Base-by-base conservation (phyloP, 92 coral and sea anemone species). In the Zoanthus gigantus region DNA sequence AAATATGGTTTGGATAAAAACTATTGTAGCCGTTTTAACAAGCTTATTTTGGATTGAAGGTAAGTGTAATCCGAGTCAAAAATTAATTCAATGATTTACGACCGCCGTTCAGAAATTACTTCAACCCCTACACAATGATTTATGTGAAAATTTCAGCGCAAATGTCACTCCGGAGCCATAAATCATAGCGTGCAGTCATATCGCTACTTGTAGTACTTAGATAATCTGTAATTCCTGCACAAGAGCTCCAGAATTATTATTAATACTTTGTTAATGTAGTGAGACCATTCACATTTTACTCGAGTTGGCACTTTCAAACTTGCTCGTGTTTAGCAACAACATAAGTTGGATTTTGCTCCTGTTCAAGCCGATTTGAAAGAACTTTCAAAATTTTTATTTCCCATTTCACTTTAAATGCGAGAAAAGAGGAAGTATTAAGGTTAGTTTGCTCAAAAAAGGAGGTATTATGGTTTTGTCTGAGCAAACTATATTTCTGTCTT, bases 251-350 rank as follows among this genome's bases (percentile, higher is more conserved):
- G 45, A 81, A 66, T 73, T 81, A 74, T 81, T 75, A 81, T 81
- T 65, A 81, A 81, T 81, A 81, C 85, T 81, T 69, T 65, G 85
- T 69, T 81, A 81, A 81, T 45, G 85, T 74, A 81, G 85, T 81
- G 85, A 81, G 85, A 81, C 75, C 76, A 66, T 81, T 81, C 63
- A 81, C 85, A 81, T 76, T 81, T 81, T 3, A 9, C 32, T 4
- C 23, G 28, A 79, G 53, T 17, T 61, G 45, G 66, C 75, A 69
- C 74, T 48, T 50, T 30, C 56, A 7, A 66, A 47, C 54, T 37
- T 42, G 48, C 16, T 32, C 18, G 14, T 60, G 68, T 48, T 13
- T 60, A 57, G 5, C 17, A 42, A 37, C 72, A 0, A 30, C n/a
- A 61, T 52, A 60, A 13, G 63, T 46, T 9, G 45, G 29, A 7